A percentile compares a stretch with the other conserved stretches of the same genome.
Evolutionary conservation across 2,797 vertebrate species (phyloP).

Genomic region (Acipenser transmontanus): DNA sequence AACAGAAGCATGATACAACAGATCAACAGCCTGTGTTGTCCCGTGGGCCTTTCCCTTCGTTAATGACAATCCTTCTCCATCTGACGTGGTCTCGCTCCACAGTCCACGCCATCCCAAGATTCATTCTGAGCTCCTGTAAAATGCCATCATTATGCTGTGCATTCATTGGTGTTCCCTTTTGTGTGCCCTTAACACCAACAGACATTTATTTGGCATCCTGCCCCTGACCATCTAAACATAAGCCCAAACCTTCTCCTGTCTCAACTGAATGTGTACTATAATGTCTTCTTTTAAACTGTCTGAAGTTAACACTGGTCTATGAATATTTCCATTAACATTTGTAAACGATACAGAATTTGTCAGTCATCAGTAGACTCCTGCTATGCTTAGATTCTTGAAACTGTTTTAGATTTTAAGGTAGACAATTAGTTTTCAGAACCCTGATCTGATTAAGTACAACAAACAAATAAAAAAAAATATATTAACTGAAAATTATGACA

Average conservation of each 20-base stretch:
- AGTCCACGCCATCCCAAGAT: constrained; percentile 31
- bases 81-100: constrained; percentile 38
- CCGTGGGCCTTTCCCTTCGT: constrained; percentile 29
- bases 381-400: no score
- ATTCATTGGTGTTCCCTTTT: constrained; percentile 28
- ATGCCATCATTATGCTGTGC: constrained; percentile 19
- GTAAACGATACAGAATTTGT: no score
- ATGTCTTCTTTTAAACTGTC: constrained; percentile 12
- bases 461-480: no score
- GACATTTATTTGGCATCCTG: constrained; percentile 28
- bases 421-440: no score
- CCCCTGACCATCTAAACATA: constrained; percentile 17
- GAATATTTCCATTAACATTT: no score
- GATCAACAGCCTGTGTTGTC: constrained; percentile 39
- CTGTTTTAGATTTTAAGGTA: no score
- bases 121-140: constrained; percentile 19
- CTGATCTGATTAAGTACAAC: no score
- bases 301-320: constrained; percentile 12
- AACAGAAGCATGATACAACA: constrained; percentile 38
- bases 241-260: constrained; percentile 7
- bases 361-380: no score
- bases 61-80: constrained; percentile 36
- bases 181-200: constrained; percentile 28
- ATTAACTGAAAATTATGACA: no score
- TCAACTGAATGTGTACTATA: background rate